phyloP scores from a whole-genome alignment of 2,113 vertebrate genomes.

The Sebastes schlegelii region DNA sequence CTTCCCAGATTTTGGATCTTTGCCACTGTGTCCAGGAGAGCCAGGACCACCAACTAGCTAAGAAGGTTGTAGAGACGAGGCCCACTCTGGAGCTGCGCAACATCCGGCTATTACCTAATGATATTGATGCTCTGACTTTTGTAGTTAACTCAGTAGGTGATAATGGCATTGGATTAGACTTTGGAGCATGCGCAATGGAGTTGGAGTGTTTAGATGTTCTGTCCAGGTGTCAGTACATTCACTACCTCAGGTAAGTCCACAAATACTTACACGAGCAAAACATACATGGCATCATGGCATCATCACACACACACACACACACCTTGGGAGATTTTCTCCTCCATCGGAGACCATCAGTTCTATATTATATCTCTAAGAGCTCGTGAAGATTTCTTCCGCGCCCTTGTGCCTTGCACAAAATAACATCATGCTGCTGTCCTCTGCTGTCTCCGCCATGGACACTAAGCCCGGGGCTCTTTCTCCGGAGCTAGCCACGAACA shows the following conservation, averaged over 20 bases:
- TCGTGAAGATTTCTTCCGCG: no score
- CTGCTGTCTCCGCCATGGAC: no score
- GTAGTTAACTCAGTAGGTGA: slow-evolving; percentile 78
- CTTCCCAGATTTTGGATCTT: slow-evolving; percentile 83
- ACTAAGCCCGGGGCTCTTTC: no score
- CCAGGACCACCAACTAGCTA: slow-evolving; percentile 81
- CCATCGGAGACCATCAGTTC: no score
- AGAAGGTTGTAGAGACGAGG: slow-evolving; percentile 71
- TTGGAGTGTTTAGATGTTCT: slow-evolving; percentile 85
- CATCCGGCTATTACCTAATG: slow-evolving; percentile 83
- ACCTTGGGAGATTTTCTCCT: no score
- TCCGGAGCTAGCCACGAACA: no score
- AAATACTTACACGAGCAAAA: not conserved
- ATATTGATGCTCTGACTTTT: slow-evolving; percentile 87
- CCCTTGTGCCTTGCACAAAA: no score
- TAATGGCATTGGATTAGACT: slow-evolving; percentile 81
- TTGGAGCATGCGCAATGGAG: slow-evolving; percentile 90
- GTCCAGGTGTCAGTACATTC: slow-evolving; percentile 82
- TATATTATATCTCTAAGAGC: no score
- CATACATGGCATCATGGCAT: not conserved
- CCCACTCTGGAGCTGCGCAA: slow-evolving; percentile 88
- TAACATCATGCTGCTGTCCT: no score
- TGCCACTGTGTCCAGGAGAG: slow-evolving; percentile 90
- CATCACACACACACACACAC: not conserved
- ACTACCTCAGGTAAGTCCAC: slow-evolving; percentile 86